These are phyloP conservation scores for Urophycis tenuis DNA, from an alignment of 2,797 vertebrate species.

Conservation along the genomic window DNA sequence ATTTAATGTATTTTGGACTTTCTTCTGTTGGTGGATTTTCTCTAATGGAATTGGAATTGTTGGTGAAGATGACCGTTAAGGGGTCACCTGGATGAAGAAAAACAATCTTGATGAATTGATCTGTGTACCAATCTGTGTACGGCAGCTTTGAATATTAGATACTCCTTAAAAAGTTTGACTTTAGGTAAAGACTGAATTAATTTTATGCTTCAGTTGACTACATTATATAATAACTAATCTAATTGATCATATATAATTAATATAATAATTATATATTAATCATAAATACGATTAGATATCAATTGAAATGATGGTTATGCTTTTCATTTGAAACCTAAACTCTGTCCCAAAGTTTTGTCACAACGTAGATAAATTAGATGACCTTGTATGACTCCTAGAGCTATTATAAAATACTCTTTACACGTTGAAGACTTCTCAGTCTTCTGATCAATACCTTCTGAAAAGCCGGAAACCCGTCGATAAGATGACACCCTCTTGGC, in stretches of 20 bases:
- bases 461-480: slow-evolving; percentile 35
- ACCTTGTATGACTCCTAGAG: slow-evolving; percentile 39
- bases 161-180: background rate
- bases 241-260: too few relatives aligned
- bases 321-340: background rate
- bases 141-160: too few relatives aligned
- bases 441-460: slow-evolving; percentile 50
- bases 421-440: slow-evolving; percentile 49
- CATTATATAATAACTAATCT: too few relatives aligned
- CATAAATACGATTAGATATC: background rate
- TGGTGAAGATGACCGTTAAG: slow-evolving; percentile 30
- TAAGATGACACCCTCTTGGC: slow-evolving; percentile 45
- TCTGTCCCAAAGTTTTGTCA: background rate
- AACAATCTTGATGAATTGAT: background rate
- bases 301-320: background rate
- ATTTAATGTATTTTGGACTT: slow-evolving; percentile 38
- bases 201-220: too few relatives aligned
- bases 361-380: slow-evolving; percentile 26
- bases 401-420: slow-evolving; percentile 52
- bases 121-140: background rate
- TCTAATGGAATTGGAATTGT: background rate
- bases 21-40: slow-evolving; percentile 35
- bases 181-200: too few relatives aligned
- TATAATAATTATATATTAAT: background rate
- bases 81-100: slow-evolving; percentile 19